Conservation (phyloP, 1,140 invertebrate genomes). For the Dysdera silvatica region DNA sequence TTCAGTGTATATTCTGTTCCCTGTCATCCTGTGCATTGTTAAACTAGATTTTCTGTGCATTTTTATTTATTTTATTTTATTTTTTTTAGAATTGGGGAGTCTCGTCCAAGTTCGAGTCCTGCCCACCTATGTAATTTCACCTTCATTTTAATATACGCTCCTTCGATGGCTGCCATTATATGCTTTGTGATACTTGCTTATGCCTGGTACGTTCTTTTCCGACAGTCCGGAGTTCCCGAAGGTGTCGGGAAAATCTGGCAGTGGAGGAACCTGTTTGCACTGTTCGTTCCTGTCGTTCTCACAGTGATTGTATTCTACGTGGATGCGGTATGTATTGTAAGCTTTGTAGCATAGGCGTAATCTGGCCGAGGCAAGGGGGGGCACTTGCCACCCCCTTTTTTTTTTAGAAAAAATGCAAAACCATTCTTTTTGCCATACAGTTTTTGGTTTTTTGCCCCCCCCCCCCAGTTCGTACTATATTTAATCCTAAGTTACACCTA, state of each 20-base stretch:
- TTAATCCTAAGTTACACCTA: no score
- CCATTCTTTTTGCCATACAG: no score
- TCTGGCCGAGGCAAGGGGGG: no score
- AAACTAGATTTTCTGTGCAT: no score
- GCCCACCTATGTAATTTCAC: slow-evolving; percentile 70
- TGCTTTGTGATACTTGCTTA: slow-evolving; percentile 96
- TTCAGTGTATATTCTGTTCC: no score
- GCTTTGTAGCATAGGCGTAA: no score
- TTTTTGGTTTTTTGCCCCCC: no score
- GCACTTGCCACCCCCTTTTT: no score
- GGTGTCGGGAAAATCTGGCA: slow-evolving; percentile 84
- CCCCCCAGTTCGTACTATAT: no score
- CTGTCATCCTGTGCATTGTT: no score
- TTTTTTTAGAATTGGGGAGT: slow-evolving; percentile 61
- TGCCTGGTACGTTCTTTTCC: slow-evolving; percentile 82
- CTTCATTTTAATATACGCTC: slow-evolving; percentile 92
- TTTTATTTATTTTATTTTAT: not conserved
- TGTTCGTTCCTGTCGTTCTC: slow-evolving; percentile 82
- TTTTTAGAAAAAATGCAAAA: no score
- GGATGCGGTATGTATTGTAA: slow-evolving; percentile 50
- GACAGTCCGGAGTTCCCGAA: slow-evolving; percentile 59
- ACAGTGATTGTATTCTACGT: slow-evolving; percentile 86
- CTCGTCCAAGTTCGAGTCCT: no score
- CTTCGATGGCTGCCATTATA: slow-evolving; percentile 82
- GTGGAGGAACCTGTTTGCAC: slow-evolving; percentile 76